phyloP scores from a whole-genome alignment of 2,797 vertebrate genomes.

The Hoplostethus atlanticus region DNA sequence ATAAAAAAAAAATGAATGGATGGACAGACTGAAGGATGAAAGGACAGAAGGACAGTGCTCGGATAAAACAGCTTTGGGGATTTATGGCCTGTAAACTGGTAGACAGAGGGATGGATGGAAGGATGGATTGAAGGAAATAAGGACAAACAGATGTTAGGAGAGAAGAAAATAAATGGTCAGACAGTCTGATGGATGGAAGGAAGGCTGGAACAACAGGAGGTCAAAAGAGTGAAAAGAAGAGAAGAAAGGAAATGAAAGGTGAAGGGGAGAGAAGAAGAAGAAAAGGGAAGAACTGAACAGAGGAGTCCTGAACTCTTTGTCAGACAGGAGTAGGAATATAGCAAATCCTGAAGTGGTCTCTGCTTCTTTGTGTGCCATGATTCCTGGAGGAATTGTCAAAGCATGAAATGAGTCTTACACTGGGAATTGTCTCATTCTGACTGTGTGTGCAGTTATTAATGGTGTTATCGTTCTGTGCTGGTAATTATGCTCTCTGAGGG shows the following conservation, averaged over 20 bases:
- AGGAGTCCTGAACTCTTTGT: conserved; percentile 66
- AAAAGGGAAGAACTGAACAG: conserved; percentile 46
- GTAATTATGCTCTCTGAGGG: conserved; percentile 84
- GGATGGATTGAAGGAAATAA: conserved; percentile 59
- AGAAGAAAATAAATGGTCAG: conserved; percentile 58
- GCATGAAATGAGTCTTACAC: conserved; percentile 86
- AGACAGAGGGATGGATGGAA: conserved; percentile 37
- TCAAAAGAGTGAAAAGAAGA: conserved; percentile 35
- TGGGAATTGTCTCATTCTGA: conserved; percentile 81
- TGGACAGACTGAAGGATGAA: conserved; percentile 72
- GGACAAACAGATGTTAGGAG: conserved; percentile 55
- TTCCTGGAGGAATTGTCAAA: conserved; percentile 85
- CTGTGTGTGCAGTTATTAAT: conserved; percentile 81
- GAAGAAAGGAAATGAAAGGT: conserved; percentile 49
- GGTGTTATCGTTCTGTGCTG: conserved; percentile 85
- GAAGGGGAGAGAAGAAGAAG: conserved; percentile 9
- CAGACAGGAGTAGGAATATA: conserved; percentile 64
- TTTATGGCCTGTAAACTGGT: conserved; percentile 63
- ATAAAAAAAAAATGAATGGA: conserved; percentile 60
- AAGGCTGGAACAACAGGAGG: conserved; percentile 56
- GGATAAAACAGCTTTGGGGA: conserved; percentile 59
- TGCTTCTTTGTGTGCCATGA: conserved; percentile 79
- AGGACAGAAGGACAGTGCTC: conserved; percentile 44
- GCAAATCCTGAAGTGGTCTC: conserved; percentile 76
- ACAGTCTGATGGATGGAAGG: conserved; percentile 59